Evolutionary conservation across 2,113 vertebrate genomes (phyloP).

Genomic region (Pogona vitticeps): DNA sequence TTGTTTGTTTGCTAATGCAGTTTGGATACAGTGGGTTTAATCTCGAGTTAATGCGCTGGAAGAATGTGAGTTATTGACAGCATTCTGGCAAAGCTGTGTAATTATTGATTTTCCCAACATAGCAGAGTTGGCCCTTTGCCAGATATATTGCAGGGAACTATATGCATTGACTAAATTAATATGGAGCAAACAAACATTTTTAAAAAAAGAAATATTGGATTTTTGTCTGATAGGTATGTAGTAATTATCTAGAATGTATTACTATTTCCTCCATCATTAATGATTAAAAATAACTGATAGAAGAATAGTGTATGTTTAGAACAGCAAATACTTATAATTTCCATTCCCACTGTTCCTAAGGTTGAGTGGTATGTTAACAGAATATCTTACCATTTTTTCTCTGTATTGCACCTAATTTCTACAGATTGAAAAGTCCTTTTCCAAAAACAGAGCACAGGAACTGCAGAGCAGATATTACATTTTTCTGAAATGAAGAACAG

Average conservation of each 20-base stretch:
- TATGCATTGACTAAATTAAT: conserved; percentile 71
- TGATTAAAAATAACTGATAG: conserved; percentile 65
- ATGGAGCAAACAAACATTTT: conserved; percentile 74
- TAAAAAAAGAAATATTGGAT: conserved; percentile 69
- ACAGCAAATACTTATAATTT: conserved; percentile 38
- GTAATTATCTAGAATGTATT: conserved; percentile 72
- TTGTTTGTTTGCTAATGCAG: conserved; percentile 50
- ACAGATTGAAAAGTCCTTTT: conserved; percentile 20
- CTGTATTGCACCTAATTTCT: conserved; percentile 35
- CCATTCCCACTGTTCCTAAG: neutral
- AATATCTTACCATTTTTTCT: accelerated
- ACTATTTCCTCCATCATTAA: conserved; percentile 69
- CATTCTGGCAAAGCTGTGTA: conserved; percentile 76
- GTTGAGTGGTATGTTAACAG: neutral
- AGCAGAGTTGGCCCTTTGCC: conserved; percentile 72
- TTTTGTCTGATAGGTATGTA: conserved; percentile 75
- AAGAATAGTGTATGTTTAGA: conserved; percentile 59
- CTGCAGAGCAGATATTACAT: neutral
- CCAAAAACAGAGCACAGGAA: neutral
- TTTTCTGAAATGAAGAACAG: conserved; percentile 14
- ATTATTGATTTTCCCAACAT: conserved; percentile 77
- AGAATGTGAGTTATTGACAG: conserved; percentile 68
- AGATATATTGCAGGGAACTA: conserved; percentile 75
- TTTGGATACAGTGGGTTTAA: conserved; percentile 67
- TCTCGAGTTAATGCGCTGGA: conserved; percentile 70